Percentiles rank a stretch among this genome's conserved stretches.
These are phyloP conservation scores for Rhabdornis inornatus DNA, from an alignment of 2,113 vertebrate species.

Conservation along the genomic window DNA sequence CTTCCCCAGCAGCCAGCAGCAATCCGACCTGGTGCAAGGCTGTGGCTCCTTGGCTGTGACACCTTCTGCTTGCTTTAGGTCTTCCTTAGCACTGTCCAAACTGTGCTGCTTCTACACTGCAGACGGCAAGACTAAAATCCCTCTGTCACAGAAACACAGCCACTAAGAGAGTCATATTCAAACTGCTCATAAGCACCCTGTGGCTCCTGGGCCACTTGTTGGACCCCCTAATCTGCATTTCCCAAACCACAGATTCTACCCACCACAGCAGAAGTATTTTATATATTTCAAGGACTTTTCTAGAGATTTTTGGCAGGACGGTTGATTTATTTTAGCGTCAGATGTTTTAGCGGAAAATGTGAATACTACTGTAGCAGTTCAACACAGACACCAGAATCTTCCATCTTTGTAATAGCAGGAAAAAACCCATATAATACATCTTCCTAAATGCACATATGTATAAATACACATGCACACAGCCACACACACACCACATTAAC, in stretches of 20 bases:
- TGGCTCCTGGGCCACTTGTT: neutral
- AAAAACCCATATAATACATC: neutral
- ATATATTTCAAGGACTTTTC: neutral
- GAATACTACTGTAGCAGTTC: neutral
- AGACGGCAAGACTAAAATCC: neutral
- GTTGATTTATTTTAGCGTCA: neutral
- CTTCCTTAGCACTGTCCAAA: neutral
- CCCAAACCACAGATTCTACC: neutral
- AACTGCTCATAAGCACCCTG: neutral
- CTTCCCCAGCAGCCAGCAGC: neutral
- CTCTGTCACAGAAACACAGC: neutral
- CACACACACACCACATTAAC: neutral
- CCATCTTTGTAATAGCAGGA: neutral
- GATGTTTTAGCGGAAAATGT: neutral
- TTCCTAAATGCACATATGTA: neutral
- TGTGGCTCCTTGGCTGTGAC: neutral
- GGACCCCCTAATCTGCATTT: neutral
- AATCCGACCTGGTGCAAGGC: neutral
- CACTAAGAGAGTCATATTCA: neutral
- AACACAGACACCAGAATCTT: neutral
- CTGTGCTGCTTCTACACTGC: neutral
- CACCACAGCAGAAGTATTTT: neutral
- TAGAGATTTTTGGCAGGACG: neutral
- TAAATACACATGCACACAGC: neutral
- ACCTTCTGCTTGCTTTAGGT: neutral